These are phyloP conservation scores for Orchesella flavescens DNA, from an alignment of 2,888 invertebrate genomes.

Conservation along the genomic window DNA sequence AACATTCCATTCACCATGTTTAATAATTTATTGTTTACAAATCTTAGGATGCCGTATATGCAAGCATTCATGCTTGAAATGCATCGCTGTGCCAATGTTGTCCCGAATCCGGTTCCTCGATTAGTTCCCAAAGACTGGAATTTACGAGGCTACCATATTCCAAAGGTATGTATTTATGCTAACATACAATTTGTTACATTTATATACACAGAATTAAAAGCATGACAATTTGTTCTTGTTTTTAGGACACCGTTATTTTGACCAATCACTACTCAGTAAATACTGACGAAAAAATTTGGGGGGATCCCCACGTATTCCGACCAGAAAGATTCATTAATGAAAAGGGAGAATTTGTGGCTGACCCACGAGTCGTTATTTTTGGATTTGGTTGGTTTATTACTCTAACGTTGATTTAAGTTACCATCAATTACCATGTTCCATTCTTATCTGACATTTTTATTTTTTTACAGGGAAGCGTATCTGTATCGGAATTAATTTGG, in stretches of 20 bases:
- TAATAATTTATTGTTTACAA: not conserved
- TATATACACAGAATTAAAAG: not conserved
- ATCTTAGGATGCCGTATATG: slow-evolving; percentile 55
- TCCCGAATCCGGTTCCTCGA: slow-evolving; percentile 59
- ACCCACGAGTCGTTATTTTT: slow-evolving; percentile 55
- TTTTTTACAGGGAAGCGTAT: slow-evolving; percentile 52
- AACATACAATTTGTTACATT: not conserved
- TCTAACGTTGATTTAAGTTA: not conserved
- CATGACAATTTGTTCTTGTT: not conserved
- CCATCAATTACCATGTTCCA: too few species aligned
- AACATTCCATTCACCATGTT: not conserved
- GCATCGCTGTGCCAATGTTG: slow-evolving; percentile 56
- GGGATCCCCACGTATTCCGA: slow-evolving; percentile 64
- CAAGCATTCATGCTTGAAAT: slow-evolving; percentile 57
- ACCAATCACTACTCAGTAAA: slow-evolving; percentile 57
- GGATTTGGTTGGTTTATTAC: slow-evolving; percentile 57
- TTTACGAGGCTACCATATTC: slow-evolving; percentile 55
- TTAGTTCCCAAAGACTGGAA: slow-evolving; percentile 42
- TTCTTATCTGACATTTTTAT: too few species aligned
- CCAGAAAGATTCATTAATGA: slow-evolving; percentile 66
- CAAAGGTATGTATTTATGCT: slow-evolving; percentile 39
- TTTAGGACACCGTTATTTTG: slow-evolving; percentile 46
- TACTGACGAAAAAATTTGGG: slow-evolving; percentile 62
- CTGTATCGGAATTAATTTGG: slow-evolving; percentile 58
- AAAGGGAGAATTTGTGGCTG: slow-evolving; percentile 58